Conservation (phyloP, 2,113 vertebrate genomes). For the Taurulus bubalis region DNA sequence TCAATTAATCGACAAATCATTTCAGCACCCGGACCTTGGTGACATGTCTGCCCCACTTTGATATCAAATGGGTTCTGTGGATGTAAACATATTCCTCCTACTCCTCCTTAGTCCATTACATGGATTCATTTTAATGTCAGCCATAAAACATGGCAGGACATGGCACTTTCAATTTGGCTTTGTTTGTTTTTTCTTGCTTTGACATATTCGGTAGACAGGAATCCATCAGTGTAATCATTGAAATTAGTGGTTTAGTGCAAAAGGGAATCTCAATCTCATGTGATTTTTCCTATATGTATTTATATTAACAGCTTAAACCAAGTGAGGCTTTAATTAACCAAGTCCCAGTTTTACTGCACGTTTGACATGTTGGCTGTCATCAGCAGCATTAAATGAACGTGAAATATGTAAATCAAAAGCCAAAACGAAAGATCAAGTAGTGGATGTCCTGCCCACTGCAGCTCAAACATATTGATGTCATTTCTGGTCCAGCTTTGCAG, state of each 20-base stretch:
- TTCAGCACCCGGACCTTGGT: background rate
- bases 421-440: background rate
- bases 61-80: background rate
- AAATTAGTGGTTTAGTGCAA: background rate
- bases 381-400: background rate
- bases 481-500: background rate
- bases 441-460: background rate
- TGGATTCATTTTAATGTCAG: background rate
- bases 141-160: slow-evolving; percentile 6
- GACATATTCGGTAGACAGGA: background rate
- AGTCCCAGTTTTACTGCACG: background rate
- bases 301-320: slow-evolving; percentile 20
- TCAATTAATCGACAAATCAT: slow-evolving; percentile 1
- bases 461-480: background rate
- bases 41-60: background rate
- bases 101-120: background rate
- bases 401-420: background rate
- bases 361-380: background rate
- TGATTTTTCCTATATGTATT: background rate
- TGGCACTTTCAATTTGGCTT: slow-evolving; percentile 3
- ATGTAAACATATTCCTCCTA: background rate
- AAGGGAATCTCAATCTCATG: background rate
- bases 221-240: background rate
- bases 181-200: background rate
- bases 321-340: background rate